These are phyloP conservation scores for Otus scops DNA, from an alignment of 2,797 vertebrate species.

Conservation along the genomic window DNA sequence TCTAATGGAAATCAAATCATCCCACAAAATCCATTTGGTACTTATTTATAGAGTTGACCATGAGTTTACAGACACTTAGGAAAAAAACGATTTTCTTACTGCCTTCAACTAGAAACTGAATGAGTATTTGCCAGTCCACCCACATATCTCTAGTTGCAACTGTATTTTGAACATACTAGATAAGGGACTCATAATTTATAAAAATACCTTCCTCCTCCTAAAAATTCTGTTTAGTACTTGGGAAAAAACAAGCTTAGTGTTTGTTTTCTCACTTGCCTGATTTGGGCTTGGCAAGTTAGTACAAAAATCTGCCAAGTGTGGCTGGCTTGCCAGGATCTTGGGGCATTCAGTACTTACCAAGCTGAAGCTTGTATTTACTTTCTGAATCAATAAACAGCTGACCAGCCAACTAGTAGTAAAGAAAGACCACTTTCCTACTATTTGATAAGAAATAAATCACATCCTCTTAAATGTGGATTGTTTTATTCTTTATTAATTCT, in stretches of 20 bases:
- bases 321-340: background rate
- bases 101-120: constrained; percentile 3
- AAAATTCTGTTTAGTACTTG: background rate
- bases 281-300: background rate
- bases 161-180: constrained; percentile 11
- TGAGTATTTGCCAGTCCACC: background rate
- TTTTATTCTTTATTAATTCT: background rate
- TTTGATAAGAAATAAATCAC: background rate
- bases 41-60: constrained; percentile 21
- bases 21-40: constrained; percentile 42
- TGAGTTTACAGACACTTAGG: constrained; percentile 9
- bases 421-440: background rate
- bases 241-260: background rate
- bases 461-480: background rate
- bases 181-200: constrained; percentile 17
- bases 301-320: background rate
- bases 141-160: background rate
- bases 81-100: background rate
- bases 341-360: background rate
- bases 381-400: background rate
- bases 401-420: background rate
- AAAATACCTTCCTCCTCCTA: background rate
- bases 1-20: constrained; percentile 46
- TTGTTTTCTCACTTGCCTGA: constrained; percentile 9
- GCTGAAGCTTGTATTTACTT: background rate